Evolutionary conservation across 2,888 invertebrate species (phyloP), one percentile per base, ranked within the genome.

Genomic region (Acronicta alni): DNA sequence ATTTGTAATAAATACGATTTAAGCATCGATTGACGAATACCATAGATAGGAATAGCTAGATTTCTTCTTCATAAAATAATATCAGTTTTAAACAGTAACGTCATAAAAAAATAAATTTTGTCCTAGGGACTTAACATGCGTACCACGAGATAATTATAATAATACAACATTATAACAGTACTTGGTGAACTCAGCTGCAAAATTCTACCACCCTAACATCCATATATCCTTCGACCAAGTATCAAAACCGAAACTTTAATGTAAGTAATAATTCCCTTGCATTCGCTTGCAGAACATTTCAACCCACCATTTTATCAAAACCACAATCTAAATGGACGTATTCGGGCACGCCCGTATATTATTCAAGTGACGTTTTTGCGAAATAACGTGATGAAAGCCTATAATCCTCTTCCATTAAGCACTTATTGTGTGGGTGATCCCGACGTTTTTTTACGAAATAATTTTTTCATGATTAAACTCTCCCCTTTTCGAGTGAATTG

Each of bases 381-480:
- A 82, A 83, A 84, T 82, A 82, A 79, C 68, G 72, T 78, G 86
- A 82, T 83, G 83, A 87, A 86, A 86, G 83, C 84, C 81, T 80
- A 81, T 88, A 88, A 88, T 87, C 87, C 87, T 54, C 76, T 68
- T 81, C 83, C 86, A 87, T 88, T 88, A 87, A 86, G 84, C 85
- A 84, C 84, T 86, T 82, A 84, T 86, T 86, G 84, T 81, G 80
- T 72, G 77, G 72, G 67, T 80, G 77, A 81, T 81, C 78, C 77
- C 75, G 12, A 56, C 55, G 75, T 77, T 79, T 77, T 82, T 80
- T 79, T 73, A 72, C 76, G 56, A 83, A 82, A 81, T 82, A 46
- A 79, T 81, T 83, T 85, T 84, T 85, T 67, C 74, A 77, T 80
- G 81, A 84, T 85, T 83, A 80, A 79, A 82, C 70, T 79, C 72